Percentiles rank a stretch among this genome's conserved stretches.
Conservation (phyloP, 2,113 vertebrate genomes). For the Cichladusa arquata region DNA sequence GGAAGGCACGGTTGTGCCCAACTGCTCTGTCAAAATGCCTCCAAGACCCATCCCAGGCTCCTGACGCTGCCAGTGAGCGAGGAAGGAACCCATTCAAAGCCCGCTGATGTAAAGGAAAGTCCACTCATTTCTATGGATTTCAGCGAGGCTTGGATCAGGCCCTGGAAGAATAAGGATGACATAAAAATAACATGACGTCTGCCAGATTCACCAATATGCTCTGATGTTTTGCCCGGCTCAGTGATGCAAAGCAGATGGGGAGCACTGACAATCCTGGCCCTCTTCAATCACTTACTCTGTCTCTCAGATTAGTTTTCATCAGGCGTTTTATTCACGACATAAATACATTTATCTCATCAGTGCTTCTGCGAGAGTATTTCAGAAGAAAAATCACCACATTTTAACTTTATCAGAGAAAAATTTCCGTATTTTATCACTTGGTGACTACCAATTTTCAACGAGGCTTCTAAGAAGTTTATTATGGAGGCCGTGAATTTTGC, state of each 20-base stretch:
- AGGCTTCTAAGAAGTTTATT: neutral
- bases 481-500: neutral
- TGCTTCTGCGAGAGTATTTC: neutral
- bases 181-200: conserved; percentile 68
- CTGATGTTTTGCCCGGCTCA: conserved; percentile 61
- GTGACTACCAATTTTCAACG: neutral
- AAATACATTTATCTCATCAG: conserved; percentile 51
- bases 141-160: conserved; percentile 42
- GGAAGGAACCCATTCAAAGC: conserved; percentile 6
- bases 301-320: conserved; percentile 43
- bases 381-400: neutral
- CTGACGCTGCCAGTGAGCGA: neutral
- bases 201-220: conserved; percentile 66
- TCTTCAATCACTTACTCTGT: conserved; percentile 13
- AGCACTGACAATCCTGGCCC: conserved; percentile 44
- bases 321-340: conserved; percentile 26
- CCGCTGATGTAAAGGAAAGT: conserved; percentile 53
- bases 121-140: conserved; percentile 46
- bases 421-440: neutral
- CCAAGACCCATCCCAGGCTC: neutral
- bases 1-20: neutral
- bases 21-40: neutral
- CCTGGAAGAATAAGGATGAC: conserved; percentile 59
- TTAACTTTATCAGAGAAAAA: neutral
- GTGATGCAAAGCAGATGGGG: conserved; percentile 67